Conservation (phyloP, 2,888 invertebrate species). For the Rotaria magnacalcarata region DNA sequence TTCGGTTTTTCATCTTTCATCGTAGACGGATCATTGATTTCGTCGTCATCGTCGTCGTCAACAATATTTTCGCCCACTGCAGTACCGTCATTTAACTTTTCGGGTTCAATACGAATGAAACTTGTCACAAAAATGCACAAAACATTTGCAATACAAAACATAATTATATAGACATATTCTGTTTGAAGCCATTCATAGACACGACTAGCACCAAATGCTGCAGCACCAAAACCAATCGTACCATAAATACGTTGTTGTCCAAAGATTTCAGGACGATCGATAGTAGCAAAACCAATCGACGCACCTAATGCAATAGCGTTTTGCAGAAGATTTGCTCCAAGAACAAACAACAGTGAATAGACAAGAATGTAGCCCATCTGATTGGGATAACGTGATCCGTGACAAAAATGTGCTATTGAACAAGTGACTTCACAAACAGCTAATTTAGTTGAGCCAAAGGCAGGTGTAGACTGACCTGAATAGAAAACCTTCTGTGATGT, state of each 20-base stretch:
- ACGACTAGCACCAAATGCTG: background rate
- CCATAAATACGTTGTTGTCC: background rate
- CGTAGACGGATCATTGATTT: no score
- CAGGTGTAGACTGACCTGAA: background rate
- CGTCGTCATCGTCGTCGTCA: background rate
- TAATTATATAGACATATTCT: background rate
- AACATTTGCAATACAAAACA: background rate
- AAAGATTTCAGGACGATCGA: background rate
- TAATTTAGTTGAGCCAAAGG: background rate
- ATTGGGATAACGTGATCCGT: background rate
- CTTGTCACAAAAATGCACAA: background rate
- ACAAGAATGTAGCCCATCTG: background rate
- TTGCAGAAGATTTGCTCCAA: background rate
- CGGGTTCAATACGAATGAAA: background rate
- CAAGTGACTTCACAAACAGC: slow-evolving; percentile 7
- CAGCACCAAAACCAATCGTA: slow-evolving; percentile 2
- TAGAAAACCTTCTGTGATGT: no score
- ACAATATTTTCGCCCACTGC: background rate
- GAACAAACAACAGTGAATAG: background rate
- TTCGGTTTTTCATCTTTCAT: background rate
- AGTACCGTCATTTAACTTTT: background rate
- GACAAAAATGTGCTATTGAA: background rate
- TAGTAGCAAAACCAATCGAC: background rate
- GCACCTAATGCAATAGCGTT: background rate
- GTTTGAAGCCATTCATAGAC: background rate